phyloP scores from a whole-genome alignment of 2,797 vertebrate genomes.

The Urophycis tenuis region DNA sequence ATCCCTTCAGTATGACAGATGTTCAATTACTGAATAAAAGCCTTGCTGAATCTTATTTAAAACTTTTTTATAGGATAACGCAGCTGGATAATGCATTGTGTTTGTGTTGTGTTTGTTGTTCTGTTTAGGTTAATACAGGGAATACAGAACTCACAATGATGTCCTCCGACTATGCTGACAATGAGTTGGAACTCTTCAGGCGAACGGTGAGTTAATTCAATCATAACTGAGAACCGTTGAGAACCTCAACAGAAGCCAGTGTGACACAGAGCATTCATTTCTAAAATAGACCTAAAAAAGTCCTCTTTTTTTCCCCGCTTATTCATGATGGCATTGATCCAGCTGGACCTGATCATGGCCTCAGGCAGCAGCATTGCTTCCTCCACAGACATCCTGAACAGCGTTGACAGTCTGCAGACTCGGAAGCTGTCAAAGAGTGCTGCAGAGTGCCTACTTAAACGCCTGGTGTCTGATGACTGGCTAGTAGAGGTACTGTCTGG shows the following conservation, averaged over 20 bases:
- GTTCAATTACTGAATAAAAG: no score
- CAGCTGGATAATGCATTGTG: not conserved
- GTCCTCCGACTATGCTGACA: slow-evolving; percentile 89
- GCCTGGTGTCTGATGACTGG: slow-evolving; percentile 87
- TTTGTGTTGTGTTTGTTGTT: slow-evolving; percentile 7
- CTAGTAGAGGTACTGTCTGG: slow-evolving; percentile 89
- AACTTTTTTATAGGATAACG: not conserved
- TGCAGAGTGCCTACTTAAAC: slow-evolving; percentile 79
- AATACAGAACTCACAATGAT: slow-evolving; percentile 86
- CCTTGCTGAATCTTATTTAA: not conserved
- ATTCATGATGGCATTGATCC: slow-evolving; percentile 12
- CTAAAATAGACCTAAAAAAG: no score
- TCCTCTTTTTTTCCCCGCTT: no score
- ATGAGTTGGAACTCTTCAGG: slow-evolving; percentile 87
- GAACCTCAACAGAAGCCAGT: no score
- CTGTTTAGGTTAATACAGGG: slow-evolving; percentile 82
- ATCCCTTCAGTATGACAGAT: no score
- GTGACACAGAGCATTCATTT: no score
- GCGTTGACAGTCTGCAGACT: slow-evolving; percentile 77
- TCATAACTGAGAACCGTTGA: not conserved
- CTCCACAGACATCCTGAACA: slow-evolving; percentile 89
- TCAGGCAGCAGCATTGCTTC: slow-evolving; percentile 84
- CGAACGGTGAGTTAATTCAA: slow-evolving; percentile 78
- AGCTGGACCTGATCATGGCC: slow-evolving; percentile 88
- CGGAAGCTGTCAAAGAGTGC: slow-evolving; percentile 96